phyloP scores from a whole-genome alignment of 2,888 invertebrate genomes.

The Plebejus anna region DNA sequence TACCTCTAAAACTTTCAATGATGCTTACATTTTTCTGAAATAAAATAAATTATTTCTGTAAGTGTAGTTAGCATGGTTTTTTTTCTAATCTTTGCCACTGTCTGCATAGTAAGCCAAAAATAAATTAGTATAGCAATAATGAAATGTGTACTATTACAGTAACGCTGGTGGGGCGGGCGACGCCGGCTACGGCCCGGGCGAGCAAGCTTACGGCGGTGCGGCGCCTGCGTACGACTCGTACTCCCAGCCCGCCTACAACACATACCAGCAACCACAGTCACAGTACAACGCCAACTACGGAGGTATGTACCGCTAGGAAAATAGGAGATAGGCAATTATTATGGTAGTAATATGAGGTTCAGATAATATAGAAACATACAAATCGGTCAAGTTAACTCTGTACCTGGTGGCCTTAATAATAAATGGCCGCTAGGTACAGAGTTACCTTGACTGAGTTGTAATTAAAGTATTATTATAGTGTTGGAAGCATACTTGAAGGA shows the following conservation, averaged over 20 bases:
- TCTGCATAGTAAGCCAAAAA: too few species aligned
- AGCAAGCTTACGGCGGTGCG: conserved; percentile 58
- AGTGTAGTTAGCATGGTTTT: too few species aligned
- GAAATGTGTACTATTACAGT: conserved; percentile 35
- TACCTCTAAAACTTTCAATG: too few species aligned
- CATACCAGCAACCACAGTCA: conserved; percentile 62
- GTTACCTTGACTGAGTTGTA: too few species aligned
- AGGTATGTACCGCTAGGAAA: conserved; percentile 11
- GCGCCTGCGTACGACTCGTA: conserved; percentile 63
- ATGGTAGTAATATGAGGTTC: neutral
- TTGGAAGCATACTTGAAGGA: too few species aligned
- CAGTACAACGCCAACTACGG: conserved; percentile 55
- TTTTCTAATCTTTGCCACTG: too few species aligned
- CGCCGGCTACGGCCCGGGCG: conserved; percentile 64
- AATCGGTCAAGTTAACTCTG: too few species aligned
- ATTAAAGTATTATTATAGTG: too few species aligned
- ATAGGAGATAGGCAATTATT: neutral
- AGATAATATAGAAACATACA: neutral
- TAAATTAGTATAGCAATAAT: neutral
- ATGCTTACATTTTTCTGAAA: too few species aligned
- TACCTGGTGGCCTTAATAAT: too few species aligned
- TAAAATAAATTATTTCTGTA: too few species aligned
- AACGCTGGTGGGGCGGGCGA: conserved; percentile 63
- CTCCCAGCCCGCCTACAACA: conserved; percentile 62
- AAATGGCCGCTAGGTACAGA: too few species aligned